Evolutionary conservation across 2,113 vertebrate species (phyloP), one percentile per base, ranked within the genome.

Genomic region (Cottus gobio): DNA sequence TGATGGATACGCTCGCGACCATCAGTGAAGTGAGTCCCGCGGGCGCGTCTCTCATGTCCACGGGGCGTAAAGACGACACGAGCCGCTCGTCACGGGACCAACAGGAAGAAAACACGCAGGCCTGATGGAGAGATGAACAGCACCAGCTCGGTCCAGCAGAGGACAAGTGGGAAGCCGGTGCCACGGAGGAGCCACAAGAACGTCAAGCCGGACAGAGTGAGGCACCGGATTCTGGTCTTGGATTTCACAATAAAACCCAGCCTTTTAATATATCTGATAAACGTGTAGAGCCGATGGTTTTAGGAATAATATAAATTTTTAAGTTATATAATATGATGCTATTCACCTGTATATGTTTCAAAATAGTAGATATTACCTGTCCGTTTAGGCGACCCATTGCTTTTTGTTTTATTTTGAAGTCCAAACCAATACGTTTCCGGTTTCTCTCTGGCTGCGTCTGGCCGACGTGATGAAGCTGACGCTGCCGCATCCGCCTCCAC

Each of bases 161-260:
- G 70, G 75, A 79, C 56, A 22, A 52, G 44, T 75, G 66, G 77
- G 54, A 65, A 85, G 78, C 90, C 92, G 88, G 92, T 86, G 86
- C 46, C 74, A 4, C 28, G 11, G 34, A 20, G 1, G 11, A 64
- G 34, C 3, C 10, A 24, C 52, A 4, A 4, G 0, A 46, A 2
- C 0, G 64, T 83, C 74, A 34, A 83, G 61, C 3, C 16, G 7
- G 12, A 63, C 31, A 5, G 4, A 20, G 22, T 24, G n/a, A 61
- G 16, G n/a, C 1, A 22, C 7, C 4, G 4, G 10, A 18, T 5
- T 11, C 4, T 7, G 16, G n/a, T 24, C 16, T 12, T 3, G 26
- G 1, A 3, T 85, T 69, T 75, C 84, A 88, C 79, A 92, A 89
- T 90, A 90, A 92, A 85, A 78, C 7, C 13, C 37, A 8, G 36